Conservation (phyloP, 2,888 invertebrate species). For the Meganola albula region DNA sequence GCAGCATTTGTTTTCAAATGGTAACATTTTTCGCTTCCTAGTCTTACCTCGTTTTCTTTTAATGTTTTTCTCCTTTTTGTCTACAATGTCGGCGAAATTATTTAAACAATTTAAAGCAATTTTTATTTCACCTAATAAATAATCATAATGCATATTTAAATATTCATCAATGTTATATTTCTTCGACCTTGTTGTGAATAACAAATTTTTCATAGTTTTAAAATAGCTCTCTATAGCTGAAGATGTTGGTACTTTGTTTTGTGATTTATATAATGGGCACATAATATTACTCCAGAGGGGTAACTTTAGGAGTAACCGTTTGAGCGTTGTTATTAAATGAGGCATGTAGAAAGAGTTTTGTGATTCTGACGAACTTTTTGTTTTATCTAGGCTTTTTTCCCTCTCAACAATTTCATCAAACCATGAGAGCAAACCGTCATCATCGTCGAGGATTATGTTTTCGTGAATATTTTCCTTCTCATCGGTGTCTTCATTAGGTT, state of each 20-base stretch:
- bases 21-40: conserved; percentile 15
- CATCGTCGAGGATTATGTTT: conserved; percentile 16
- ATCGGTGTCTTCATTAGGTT: conserved; percentile 16
- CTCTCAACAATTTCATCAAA: conserved; percentile 16
- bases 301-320: conserved; percentile 18
- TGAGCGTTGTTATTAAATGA: conserved; percentile 17
- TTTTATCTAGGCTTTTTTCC: conserved; percentile 16
- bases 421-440: conserved; percentile 16
- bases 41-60: conserved; percentile 17
- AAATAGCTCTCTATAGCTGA: conserved; percentile 16
- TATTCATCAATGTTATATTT: conserved; percentile 17
- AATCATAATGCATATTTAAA: conserved; percentile 15
- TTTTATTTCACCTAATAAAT: conserved; percentile 17
- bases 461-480: conserved; percentile 17
- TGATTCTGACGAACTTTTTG: conserved; percentile 15
- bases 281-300: conserved; percentile 19
- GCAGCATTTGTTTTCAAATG: conserved; percentile 14
- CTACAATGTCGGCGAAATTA: conserved; percentile 14
- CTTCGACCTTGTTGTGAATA: conserved; percentile 15
- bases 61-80: conserved; percentile 16
- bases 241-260: conserved; percentile 19
- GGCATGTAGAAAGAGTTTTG: conserved; percentile 16
- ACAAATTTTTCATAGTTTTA: conserved; percentile 18
- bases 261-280: conserved; percentile 15
- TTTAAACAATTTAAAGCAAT: conserved; percentile 15